Evolutionary conservation across 2,888 invertebrate genomes (phyloP).

Genomic region (Galerucella calmariensis): DNA sequence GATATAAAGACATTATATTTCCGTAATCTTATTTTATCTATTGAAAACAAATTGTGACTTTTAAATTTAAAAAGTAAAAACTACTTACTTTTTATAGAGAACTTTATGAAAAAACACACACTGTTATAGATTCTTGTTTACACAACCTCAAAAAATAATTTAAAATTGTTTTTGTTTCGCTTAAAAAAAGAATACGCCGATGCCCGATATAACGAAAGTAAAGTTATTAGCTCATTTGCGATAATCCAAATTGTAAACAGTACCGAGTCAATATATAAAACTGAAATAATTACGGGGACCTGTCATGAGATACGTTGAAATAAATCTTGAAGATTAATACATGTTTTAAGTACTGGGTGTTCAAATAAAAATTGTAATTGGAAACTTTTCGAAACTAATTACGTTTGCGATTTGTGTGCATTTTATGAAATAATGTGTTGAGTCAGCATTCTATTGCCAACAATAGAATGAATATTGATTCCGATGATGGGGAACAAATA

Average conservation of each 20-base stretch:
- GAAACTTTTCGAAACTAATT: no score
- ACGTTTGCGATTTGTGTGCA: no score
- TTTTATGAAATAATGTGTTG: no score
- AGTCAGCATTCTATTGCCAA: no score
- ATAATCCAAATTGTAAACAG: conserved; percentile 38
- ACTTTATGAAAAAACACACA: not conserved
- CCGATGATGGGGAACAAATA: no score
- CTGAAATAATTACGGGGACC: no score
- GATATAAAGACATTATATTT: no score
- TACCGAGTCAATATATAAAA: conserved; percentile 35
- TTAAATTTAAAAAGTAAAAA: not conserved
- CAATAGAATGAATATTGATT: no score
- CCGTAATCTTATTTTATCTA: no score
- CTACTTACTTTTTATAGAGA: not conserved
- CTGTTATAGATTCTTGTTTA: not conserved
- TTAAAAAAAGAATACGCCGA: not conserved
- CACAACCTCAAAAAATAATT: not conserved
- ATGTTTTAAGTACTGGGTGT: conserved; percentile 19
- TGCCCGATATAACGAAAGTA: conserved; percentile 27
- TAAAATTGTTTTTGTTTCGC: not conserved
- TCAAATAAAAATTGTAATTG: conserved; percentile 2
- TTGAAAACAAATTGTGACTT: not conserved
- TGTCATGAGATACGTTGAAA: not conserved
- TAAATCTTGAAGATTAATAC: conserved; percentile 26
- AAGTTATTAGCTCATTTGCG: conserved; percentile 28